Conservation (phyloP, 2,113 vertebrate species). For the Myotis yumanensis region DNA sequence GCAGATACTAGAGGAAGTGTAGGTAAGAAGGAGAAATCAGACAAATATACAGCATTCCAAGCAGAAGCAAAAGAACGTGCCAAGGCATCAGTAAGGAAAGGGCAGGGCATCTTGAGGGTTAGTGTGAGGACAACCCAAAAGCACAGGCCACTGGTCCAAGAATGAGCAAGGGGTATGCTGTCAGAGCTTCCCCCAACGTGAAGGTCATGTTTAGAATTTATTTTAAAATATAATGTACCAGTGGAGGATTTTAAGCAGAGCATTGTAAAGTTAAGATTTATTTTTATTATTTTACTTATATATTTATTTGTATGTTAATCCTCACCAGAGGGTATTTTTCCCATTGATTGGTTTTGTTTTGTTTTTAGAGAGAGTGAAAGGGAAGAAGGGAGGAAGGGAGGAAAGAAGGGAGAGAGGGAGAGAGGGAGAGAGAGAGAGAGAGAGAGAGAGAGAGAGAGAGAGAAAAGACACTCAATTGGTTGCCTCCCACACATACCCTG, state of each 20-base stretch:
- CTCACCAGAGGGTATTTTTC: too few species aligned
- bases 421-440: too few species aligned
- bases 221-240: background rate
- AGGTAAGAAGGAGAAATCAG: background rate
- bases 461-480: too few species aligned
- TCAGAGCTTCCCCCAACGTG: background rate
- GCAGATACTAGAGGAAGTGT: background rate
- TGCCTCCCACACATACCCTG: too few species aligned
- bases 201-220: background rate
- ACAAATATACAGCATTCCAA: background rate
- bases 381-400: too few species aligned
- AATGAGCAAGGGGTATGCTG: background rate
- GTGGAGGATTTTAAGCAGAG: background rate
- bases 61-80: background rate
- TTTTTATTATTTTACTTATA: too few species aligned
- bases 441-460: too few species aligned
- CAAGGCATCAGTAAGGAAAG: background rate
- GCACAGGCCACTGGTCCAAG: background rate
- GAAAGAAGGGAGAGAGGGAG: too few species aligned
- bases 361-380: too few species aligned
- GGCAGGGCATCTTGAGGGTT: background rate
- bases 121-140: background rate
- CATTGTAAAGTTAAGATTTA: background rate
- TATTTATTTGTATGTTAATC: too few species aligned
- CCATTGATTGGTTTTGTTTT: too few species aligned